Conservation (phyloP, 1,140 invertebrate genomes). For the Drosophila santomea region DNA sequence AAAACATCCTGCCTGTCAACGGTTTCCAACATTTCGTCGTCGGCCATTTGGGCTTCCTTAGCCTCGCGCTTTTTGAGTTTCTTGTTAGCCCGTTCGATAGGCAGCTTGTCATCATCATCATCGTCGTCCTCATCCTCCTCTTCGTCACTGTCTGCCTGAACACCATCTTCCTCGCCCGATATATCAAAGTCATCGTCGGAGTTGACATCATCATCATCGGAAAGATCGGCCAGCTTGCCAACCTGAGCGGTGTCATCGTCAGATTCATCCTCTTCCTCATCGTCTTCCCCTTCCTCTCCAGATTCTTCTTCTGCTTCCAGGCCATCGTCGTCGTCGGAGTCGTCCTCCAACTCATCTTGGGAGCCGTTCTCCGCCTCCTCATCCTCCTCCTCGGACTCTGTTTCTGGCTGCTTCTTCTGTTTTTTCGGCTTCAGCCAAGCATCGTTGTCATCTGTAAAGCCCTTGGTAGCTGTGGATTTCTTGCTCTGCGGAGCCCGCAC, state of each 20-base stretch:
- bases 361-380: slow-evolving; percentile 64
- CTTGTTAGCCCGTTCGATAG: slow-evolving; percentile 94
- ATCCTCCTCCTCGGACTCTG: slow-evolving; percentile 36
- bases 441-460: slow-evolving; percentile 89
- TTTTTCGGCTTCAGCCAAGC: slow-evolving; percentile 89
- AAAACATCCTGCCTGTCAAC: slow-evolving; percentile 91
- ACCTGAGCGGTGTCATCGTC: slow-evolving; percentile 58
- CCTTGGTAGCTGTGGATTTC: slow-evolving; percentile 66
- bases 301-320: slow-evolving; percentile 38
- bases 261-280: slow-evolving; percentile 57
- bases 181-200: slow-evolving; percentile 71
- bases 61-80: slow-evolving; percentile 91
- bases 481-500: slow-evolving; percentile 45
- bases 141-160: slow-evolving; percentile 58
- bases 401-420: slow-evolving; percentile 83
- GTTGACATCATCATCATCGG: slow-evolving; percentile 63
- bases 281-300: slow-evolving; percentile 63
- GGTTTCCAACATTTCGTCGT: slow-evolving; percentile 92
- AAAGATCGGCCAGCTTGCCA: slow-evolving; percentile 73
- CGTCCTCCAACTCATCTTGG: slow-evolving; percentile 47
- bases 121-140: slow-evolving; percentile 81
- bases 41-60: slow-evolving; percentile 90
- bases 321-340: slow-evolving; percentile 32
- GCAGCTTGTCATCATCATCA: slow-evolving; percentile 89
- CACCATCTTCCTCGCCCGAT: slow-evolving; percentile 79